A percentile compares a stretch with the other conserved stretches of the same genome.
These are phyloP conservation scores for Menura novaehollandiae DNA, from an alignment of 2,113 vertebrate species.

Conservation along the genomic window DNA sequence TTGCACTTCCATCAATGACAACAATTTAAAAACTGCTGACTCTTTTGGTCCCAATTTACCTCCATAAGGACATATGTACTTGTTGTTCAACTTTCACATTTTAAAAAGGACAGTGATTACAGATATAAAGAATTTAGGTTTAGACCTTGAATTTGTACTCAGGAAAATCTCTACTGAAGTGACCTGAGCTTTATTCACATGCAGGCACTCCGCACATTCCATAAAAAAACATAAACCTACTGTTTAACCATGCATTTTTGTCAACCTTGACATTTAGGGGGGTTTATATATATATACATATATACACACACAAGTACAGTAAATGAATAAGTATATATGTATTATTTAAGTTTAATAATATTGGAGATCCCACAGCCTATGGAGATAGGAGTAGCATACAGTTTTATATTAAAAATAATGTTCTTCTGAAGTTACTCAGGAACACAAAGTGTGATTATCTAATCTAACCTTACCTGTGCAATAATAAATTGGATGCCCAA, in stretches of 20 bases:
- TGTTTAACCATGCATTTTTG: background rate
- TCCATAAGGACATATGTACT: background rate
- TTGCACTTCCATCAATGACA: background rate
- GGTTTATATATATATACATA: rapidly evolving
- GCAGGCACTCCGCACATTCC: background rate
- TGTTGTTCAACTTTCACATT: background rate
- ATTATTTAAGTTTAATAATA: background rate
- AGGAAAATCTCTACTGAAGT: background rate
- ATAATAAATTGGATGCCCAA: background rate
- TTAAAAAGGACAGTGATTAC: background rate
- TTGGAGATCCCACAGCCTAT: background rate
- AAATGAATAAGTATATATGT: background rate
- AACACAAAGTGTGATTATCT: background rate
- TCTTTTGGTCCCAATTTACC: background rate
- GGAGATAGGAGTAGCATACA: background rate
- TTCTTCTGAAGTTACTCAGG: background rate
- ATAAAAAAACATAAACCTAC: background rate
- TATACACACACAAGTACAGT: background rate
- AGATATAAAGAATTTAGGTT: background rate
- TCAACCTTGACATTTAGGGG: background rate
- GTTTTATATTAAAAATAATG: background rate
- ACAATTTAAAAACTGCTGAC: background rate
- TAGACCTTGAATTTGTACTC: background rate
- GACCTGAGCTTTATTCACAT: background rate
- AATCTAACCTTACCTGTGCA: background rate